phyloP scores from a whole-genome alignment of 2,797 vertebrate species.

The Pempheris klunzingeri region DNA sequence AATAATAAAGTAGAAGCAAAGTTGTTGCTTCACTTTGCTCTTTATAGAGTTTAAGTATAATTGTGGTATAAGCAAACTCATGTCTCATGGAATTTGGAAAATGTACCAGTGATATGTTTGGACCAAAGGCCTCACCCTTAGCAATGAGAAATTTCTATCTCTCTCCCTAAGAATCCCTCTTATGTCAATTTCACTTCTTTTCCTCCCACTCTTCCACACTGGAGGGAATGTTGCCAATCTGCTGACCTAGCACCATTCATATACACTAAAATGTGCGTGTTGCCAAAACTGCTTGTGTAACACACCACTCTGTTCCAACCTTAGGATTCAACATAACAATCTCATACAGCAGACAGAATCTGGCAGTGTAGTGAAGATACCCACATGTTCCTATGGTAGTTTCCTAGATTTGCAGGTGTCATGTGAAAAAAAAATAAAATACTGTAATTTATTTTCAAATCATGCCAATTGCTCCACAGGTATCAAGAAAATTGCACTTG shows the following conservation, averaged over 20 bases:
- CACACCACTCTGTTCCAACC: background rate
- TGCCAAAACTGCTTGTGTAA: background rate
- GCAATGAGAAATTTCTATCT: conserved; percentile 10
- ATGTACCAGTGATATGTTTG: conserved; percentile 2
- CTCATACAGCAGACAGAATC: background rate
- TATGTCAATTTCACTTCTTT: conserved; percentile 12
- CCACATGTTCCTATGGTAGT: background rate
- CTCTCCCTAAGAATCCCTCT: conserved; percentile 2
- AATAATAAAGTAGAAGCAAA: background rate
- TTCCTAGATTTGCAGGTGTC: background rate
- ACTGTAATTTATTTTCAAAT: background rate
- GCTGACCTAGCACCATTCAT: conserved; percentile 12
- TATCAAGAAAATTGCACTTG: background rate
- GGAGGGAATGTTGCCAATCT: background rate
- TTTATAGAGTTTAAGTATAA: background rate
- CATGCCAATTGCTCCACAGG: background rate
- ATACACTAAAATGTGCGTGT: background rate
- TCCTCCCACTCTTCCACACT: conserved; percentile 31
- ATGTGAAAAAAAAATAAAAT: background rate
- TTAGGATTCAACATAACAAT: background rate
- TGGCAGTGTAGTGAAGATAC: background rate
- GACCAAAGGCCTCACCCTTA: background rate
- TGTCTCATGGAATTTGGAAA: no score
- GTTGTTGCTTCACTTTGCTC: background rate
- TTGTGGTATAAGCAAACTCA: background rate